A percentile compares a stretch with the other conserved stretches of the same genome.
phyloP scores from a whole-genome alignment of 2,113 vertebrate genomes.

The Apus apus region DNA sequence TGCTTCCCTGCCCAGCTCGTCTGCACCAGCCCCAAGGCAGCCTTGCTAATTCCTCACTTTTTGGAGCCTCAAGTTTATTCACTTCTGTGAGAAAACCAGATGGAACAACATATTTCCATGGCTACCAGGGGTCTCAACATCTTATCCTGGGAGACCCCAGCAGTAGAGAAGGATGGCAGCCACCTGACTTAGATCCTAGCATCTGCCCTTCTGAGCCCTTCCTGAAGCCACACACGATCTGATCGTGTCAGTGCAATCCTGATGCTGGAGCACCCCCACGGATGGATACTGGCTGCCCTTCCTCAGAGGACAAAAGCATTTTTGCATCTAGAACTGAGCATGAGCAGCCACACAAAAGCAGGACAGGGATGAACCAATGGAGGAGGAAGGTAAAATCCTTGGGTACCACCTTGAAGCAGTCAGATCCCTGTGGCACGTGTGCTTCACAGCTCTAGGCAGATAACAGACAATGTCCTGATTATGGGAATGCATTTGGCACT shows the following conservation, averaged over 20 bases:
- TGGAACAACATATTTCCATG: neutral
- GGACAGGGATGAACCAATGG: rapidly evolving
- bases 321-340: neutral
- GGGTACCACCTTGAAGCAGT: neutral
- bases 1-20: rapidly evolving
- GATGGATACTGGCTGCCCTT: neutral
- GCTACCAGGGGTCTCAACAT: neutral
- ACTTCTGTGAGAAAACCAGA: neutral
- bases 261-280: neutral
- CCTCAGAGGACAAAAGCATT: neutral
- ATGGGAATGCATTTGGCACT: neutral
- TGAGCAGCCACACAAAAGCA: neutral
- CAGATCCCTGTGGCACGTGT: neutral
- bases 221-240: rapidly evolving
- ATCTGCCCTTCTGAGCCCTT: neutral
- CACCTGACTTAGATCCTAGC: neutral
- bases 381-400: neutral
- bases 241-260: neutral
- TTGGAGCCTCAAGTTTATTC: neutral
- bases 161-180: neutral
- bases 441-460: neutral
- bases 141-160: neutral
- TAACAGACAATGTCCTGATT: slow-evolving; percentile 10
- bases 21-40: neutral
- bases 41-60: neutral